Base-by-base conservation (phyloP, 2,888 invertebrate species). In the Lampropteryx suffumata region DNA sequence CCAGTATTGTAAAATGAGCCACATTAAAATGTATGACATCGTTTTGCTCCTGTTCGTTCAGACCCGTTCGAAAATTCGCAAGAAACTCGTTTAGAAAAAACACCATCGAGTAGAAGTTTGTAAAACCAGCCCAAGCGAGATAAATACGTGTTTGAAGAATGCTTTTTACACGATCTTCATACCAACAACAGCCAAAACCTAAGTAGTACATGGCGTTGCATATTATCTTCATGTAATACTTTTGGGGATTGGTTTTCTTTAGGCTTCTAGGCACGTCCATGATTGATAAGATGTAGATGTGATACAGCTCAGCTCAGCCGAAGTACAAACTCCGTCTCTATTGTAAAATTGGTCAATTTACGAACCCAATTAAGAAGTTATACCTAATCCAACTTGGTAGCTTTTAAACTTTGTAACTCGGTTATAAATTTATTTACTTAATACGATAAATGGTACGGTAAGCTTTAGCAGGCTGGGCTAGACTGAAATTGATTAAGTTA, bases 181-280 rank as follows among this genome's bases (percentile, higher is more conserved):
- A 79, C 82, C 81, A 81, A 36, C 66, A 71, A 6, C 74, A 64
- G 0, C 79, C 78, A 17, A 75, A 50, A 0, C 81, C 82, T 1
- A 75, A 50, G 12, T 63, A 72, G 57, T 67, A 79, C 1, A 81
- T 57, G 1, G 59, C 12, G 30, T 50, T 57, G 52, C 77, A 79
- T 13, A 82, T 59, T 6, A 50, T 26, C 60, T 76, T 76, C 7
- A 75, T 47, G 42, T 61, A 77, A 37, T 70, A 59, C 39, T 79
- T 80, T 53, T 78, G 75, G 0, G 76, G 73, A 12, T 79, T 64
- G 24, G 3, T 14, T 24, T 40, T 13, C 33, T 51, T 51, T n/a
- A 47, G 24, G 26, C 34, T 40, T 50, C 17, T 10, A 12, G 14
- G 21, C 47, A 44, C 44, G 47, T 48, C 30, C 53, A 57, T 50